Evolutionary conservation across 2,113 vertebrate species (phyloP), one percentile per base, ranked within the genome.

Genomic region (Micromys minutus): DNA sequence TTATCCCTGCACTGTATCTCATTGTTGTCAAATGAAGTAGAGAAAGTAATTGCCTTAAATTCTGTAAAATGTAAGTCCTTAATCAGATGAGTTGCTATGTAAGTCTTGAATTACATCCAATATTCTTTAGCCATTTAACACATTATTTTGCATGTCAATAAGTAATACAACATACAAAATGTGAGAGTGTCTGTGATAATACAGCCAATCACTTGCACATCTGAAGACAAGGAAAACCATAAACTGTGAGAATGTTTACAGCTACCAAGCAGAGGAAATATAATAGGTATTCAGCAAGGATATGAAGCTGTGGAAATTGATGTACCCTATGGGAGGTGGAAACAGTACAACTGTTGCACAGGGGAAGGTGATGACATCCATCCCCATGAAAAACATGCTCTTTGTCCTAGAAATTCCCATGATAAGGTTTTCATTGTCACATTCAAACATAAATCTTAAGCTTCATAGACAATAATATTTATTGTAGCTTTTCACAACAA

Each of bases 191-290:
- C 8, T 31, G 2, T 95, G 42, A 94, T 22, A 92, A 59, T 55
- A 72, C 24, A n/a, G 47, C 74, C 15, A 76, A 65, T 36, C 7
- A 81, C 29, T 34, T 55, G 91, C 39, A 59, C 74, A 84, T 85
- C n/a, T 95, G 89, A 95, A 84, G 50, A 69, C 17, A 69, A 39
- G 29, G 52, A 52, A 93, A 91, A 74, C 80, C n/a, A 74, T 36
- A 94, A 93, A 86, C 6, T 86, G 75, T 88, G 39, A 81, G 4
- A 87, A 59, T 52, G 67, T 29, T 89, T 92, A n/a, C 24, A 92
- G 29, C 36, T 90, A 36, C 69, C 34, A 65, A 4, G 36, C 3
- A 91, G 36, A 85, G 65, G 90, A 92, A 65, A 15, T 31, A 5
- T 29, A 81, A 11, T 65, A 63, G 24, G 3, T 85, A n/a, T 75